A percentile compares a stretch with the other conserved stretches of the same genome.
phyloP scores from a whole-genome alignment of 2,888 invertebrate species.

The Agonopterix arenella region DNA sequence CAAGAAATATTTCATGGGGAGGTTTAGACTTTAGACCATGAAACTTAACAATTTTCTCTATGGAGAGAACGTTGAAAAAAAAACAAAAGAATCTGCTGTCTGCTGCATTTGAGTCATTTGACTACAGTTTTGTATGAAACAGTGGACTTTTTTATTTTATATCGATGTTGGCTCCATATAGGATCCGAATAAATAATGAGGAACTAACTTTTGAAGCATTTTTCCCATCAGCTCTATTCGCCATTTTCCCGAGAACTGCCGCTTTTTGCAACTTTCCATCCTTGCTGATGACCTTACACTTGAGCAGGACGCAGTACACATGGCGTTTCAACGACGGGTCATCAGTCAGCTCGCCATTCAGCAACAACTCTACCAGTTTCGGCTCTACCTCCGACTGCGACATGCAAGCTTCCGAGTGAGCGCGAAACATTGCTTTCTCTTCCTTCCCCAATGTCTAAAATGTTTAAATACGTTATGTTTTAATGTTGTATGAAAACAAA shows the following conservation, averaged over 20 bases:
- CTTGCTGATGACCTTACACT: slow-evolving; percentile 61
- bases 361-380: slow-evolving; percentile 33
- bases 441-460: slow-evolving; percentile 49
- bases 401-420: slow-evolving; percentile 56
- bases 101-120: too few relatives aligned
- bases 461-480: background rate
- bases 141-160: too few relatives aligned
- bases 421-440: slow-evolving; percentile 60
- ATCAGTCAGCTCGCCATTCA: slow-evolving; percentile 38
- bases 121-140: too few relatives aligned
- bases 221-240: slow-evolving; percentile 31
- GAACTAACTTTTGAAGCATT: slow-evolving; percentile 47
- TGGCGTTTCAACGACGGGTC: slow-evolving; percentile 40
- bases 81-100: too few relatives aligned
- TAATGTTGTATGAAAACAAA: background rate
- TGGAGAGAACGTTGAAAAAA: too few relatives aligned
- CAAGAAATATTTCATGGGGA: too few relatives aligned
- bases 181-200: too few relatives aligned
- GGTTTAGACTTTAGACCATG: too few relatives aligned
- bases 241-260: slow-evolving; percentile 43
- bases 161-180: too few relatives aligned
- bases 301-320: slow-evolving; percentile 60
- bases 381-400: slow-evolving; percentile 35
- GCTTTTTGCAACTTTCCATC: slow-evolving; percentile 64
- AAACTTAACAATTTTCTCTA: too few relatives aligned